Percentiles rank a stretch among this genome's conserved stretches.
These are phyloP conservation scores for Callocephalon fimbriatum DNA, from an alignment of 2,113 vertebrate species.

Conservation along the genomic window DNA sequence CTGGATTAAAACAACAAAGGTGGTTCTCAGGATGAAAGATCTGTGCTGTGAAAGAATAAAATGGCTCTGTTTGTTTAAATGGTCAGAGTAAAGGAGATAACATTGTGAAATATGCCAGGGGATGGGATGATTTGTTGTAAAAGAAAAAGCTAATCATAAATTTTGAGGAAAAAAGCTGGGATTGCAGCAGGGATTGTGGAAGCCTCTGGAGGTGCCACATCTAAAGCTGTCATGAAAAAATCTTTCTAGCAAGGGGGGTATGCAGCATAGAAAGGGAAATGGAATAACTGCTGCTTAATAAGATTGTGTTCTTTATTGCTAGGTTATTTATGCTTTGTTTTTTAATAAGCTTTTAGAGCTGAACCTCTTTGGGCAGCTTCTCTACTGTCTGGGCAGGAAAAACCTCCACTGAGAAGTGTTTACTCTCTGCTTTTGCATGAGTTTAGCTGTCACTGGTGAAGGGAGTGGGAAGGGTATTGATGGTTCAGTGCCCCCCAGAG, in stretches of 20 bases:
- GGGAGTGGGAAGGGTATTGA: background rate
- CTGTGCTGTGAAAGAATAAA: background rate
- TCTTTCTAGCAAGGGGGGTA: background rate
- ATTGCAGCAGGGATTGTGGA: background rate
- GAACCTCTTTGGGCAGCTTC: background rate
- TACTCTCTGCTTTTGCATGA: fast-evolving
- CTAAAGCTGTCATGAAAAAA: background rate
- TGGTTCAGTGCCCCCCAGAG: background rate
- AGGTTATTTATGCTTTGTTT: background rate
- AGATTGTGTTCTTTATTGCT: background rate
- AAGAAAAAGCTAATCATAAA: background rate
- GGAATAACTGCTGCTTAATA: background rate
- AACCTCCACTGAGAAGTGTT: background rate
- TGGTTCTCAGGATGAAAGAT: background rate
- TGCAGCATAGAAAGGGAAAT: background rate
- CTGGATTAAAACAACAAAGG: background rate
- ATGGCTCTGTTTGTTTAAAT: background rate
- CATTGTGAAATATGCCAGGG: background rate
- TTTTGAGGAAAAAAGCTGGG: background rate
- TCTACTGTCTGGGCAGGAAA: background rate
- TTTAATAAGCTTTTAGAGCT: background rate
- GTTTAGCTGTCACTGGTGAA: background rate
- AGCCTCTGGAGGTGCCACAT: background rate
- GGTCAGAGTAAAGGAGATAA: background rate
- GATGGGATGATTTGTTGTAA: background rate